phyloP scores from a whole-genome alignment of 2,113 vertebrate species.

The Dipodomys stephensi region DNA sequence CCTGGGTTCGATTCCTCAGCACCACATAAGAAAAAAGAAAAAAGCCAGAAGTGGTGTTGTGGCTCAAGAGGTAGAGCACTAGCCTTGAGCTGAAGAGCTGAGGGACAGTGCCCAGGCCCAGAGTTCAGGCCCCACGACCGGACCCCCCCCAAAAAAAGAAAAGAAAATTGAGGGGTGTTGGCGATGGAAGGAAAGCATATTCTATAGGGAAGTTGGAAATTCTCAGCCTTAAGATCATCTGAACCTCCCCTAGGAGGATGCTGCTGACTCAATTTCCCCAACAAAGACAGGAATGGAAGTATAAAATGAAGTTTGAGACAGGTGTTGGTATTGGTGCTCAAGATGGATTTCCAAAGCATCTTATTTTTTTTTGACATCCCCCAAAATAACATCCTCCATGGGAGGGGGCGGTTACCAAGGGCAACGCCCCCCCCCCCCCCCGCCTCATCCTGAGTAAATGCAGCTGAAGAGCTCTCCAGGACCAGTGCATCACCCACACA shows the following conservation, averaged over 20 bases:
- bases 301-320: neutral
- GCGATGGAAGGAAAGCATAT: neutral
- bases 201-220: neutral
- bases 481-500: constrained; percentile 62
- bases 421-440: constrained; percentile 53
- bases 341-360: neutral
- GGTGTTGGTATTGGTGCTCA: neutral
- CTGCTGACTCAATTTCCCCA: constrained; percentile 44
- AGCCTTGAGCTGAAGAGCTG: too few species aligned
- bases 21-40: too few species aligned
- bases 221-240: neutral
- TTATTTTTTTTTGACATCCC: neutral
- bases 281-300: neutral
- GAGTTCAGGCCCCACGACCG: too few species aligned
- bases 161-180: accelerated
- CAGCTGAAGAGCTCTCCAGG: constrained; percentile 76
- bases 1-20: too few species aligned
- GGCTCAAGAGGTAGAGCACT: too few species aligned
- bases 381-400: constrained; percentile 47
- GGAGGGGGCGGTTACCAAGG: constrained; percentile 73
- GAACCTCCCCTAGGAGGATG: neutral
- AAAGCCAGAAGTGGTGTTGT: too few species aligned
- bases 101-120: too few species aligned
- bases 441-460: constrained; percentile 68
- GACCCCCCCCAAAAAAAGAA: too few species aligned